These are phyloP conservation scores for Harmothoe impar DNA, from an alignment of 2,888 invertebrate genomes.

Conservation along the genomic window DNA sequence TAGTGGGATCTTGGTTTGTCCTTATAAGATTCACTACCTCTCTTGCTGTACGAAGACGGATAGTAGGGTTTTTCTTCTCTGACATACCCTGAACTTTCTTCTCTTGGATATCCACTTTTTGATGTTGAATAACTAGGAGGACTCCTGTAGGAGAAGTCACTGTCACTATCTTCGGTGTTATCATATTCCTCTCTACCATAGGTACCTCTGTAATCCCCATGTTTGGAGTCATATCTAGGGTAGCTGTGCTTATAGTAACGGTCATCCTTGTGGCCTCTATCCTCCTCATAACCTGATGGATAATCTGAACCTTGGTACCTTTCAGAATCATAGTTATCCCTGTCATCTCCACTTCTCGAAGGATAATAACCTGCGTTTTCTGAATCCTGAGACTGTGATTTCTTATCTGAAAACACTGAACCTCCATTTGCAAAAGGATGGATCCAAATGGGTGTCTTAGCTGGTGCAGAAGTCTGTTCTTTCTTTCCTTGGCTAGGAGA, in stretches of 20 bases:
- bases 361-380: not conserved
- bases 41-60: not conserved
- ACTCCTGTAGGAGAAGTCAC: not conserved
- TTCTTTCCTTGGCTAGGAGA: not conserved
- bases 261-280: not conserved
- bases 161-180: not conserved
- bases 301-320: not conserved
- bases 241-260: not conserved
- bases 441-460: conserved; percentile 25
- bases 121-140: not conserved
- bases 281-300: not conserved
- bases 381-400: not conserved
- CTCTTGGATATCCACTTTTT: not conserved
- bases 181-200: not conserved
- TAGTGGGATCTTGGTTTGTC: too few species aligned
- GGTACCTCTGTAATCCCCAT: not conserved
- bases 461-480: not conserved
- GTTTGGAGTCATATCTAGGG: not conserved
- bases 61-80: not conserved
- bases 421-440: conserved; percentile 54
- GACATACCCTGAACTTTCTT: not conserved
- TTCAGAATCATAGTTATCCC: not conserved
- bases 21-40: too few species aligned
- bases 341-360: not conserved
- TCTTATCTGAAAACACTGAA: not conserved